Evolutionary conservation across 92 coral and sea anemone species (phyloP).

Genomic region (Anthopleura xanthogrammica): DNA sequence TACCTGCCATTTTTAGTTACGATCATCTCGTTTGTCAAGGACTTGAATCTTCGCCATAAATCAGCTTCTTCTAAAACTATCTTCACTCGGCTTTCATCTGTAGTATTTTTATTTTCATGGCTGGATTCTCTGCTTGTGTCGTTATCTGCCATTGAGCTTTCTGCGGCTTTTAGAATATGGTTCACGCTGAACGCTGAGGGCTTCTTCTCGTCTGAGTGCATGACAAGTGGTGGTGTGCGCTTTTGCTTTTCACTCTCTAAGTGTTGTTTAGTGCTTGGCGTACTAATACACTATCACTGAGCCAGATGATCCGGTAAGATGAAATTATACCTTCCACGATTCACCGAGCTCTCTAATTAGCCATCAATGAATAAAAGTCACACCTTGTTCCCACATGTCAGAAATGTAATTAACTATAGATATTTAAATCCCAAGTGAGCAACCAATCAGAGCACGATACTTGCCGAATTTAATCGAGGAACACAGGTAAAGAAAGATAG

Average conservation of each 20-base stretch:
- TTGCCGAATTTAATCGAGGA: conserved; percentile 66
- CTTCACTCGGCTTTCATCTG: conserved; percentile 75
- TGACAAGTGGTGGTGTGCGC: conserved; percentile 42
- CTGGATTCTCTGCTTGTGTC: conserved; percentile 53
- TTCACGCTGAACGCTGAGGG: conserved; percentile 75
- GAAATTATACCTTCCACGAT: conserved; percentile 83
- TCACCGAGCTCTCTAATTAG: conserved; percentile 91
- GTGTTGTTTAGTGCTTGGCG: conserved; percentile 56
- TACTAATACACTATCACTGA: conserved; percentile 78
- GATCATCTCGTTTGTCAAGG: conserved; percentile 96
- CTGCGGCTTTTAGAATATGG: conserved; percentile 85
- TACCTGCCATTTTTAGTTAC: conserved; percentile 99
- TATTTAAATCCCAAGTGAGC: conserved; percentile 59
- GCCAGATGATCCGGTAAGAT: conserved; percentile 63
- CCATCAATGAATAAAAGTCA: conserved; percentile 95
- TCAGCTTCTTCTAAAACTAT: conserved; percentile 88
- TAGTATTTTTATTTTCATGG: conserved; percentile 41
- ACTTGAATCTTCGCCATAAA: conserved; percentile 90
- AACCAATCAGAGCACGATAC: conserved; percentile 68
- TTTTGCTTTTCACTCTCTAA: conserved; percentile 63
- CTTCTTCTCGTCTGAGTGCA: conserved; percentile 88
- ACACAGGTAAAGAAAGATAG: conserved; percentile 69
- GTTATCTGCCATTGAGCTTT: conserved; percentile 72
- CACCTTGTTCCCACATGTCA: conserved; percentile 95
- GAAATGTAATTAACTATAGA: conserved; percentile 89